Evolutionary conservation across 2,113 vertebrate genomes (phyloP), one percentile per base, ranked within the genome.

Genomic region (Nerophis lumbriciformis): DNA sequence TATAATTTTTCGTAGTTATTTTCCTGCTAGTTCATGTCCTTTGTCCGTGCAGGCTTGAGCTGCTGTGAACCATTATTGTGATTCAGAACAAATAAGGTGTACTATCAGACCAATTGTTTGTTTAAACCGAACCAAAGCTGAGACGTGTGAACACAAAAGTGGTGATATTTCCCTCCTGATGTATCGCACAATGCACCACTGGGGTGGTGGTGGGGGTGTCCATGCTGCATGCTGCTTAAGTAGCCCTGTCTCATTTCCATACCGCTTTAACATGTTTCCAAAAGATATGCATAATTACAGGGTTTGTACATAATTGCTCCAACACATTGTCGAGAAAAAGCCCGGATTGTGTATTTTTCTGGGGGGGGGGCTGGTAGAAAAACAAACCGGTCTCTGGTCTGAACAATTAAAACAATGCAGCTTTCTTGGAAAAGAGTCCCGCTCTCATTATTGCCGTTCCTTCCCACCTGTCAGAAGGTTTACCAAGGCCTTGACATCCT

Each of bases 271-370:
- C 82, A 81, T 86, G 87, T 86, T 88, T 88, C 83, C 83, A 84
- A 85, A 87, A 88, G 88, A 90, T 87, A 87, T 83, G 83, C 88
- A 90, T 88, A 86, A 90, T 90, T 88, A 86, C 74, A 81, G 83
- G 87, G 82, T 87, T 86, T 88, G 86, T 87, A 83, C 77, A 82
- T 87, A 90, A 90, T 90, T 90, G 86, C 83, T 84, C 76, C 71
- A 87, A 88, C 83, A 83, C 86, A 73, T 69, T 85, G 77, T 65
- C 66, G 68, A 82, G 78, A 73, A 87, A 87, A 86, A 83, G 86
- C 77, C 83, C 84, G 81, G 78, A 82, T 86, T 88, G 79, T 89
- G 88, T 77, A 80, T 84, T 83, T 48, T 48, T 61, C 49, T 61
- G 66, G 71, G 82, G 66, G 71, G 38, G 16, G 84, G 81, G 82